Conservation (phyloP, 2,113 vertebrate species). For the Balaeniceps rex region DNA sequence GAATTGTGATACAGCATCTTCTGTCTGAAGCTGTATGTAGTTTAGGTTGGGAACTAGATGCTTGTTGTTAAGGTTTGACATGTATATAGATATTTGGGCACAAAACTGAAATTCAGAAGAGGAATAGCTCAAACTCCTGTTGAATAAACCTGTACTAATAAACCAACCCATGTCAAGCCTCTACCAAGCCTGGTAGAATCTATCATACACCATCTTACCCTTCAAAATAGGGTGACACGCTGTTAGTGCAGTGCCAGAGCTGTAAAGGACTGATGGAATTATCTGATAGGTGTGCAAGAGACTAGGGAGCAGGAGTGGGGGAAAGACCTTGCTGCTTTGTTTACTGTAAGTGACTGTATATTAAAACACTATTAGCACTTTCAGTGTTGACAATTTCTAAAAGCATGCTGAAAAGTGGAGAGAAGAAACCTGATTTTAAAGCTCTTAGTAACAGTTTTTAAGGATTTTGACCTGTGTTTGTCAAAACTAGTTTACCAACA, state of each 20-base stretch:
- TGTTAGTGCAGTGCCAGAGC: not conserved
- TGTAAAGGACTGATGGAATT: not conserved
- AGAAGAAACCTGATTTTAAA: not conserved
- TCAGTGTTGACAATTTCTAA: not conserved
- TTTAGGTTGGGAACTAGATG: not conserved
- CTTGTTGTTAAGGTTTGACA: not conserved
- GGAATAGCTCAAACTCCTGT: not conserved
- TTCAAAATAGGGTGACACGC: not conserved
- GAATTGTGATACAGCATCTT: not conserved
- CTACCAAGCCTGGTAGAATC: not conserved
- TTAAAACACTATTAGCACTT: not conserved
- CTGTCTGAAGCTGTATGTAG: not conserved
- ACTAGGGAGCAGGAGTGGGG: not conserved
- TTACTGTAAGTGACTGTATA: not conserved
- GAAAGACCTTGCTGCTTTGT: not conserved
- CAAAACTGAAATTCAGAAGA: not conserved
- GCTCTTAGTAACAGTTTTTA: not conserved
- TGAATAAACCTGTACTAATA: not conserved
- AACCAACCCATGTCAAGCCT: not conserved
- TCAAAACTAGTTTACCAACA: not conserved
- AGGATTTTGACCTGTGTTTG: not conserved
- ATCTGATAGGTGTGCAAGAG: not conserved
- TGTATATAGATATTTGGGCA: not conserved
- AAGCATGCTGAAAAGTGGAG: not conserved
- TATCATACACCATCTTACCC: not conserved